phyloP scores from a whole-genome alignment of 2,888 invertebrate genomes.

The Drosophila acutilabella region DNA sequence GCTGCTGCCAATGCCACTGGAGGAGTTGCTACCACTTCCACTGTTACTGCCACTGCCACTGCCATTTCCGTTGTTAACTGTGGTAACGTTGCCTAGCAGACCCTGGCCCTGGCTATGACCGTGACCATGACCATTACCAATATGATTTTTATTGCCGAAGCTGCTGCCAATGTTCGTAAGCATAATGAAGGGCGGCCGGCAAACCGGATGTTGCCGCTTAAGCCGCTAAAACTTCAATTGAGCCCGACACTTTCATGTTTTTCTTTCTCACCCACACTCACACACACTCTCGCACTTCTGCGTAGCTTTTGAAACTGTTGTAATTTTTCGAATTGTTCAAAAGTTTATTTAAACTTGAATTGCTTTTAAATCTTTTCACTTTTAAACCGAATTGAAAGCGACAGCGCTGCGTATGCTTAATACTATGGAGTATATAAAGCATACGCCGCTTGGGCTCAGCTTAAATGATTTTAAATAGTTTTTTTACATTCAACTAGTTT shows the following conservation, averaged over 20 bases:
- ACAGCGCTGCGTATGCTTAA: conserved; percentile 27
- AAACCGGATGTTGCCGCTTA: conserved; percentile 34
- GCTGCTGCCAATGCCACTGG: conserved; percentile 39
- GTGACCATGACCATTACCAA: conserved; percentile 40
- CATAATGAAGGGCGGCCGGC: conserved; percentile 65
- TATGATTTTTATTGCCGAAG: conserved; percentile 33
- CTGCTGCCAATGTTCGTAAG: conserved; percentile 61
- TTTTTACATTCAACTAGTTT: neutral
- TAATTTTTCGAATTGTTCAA: neutral
- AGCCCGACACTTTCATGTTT: conserved; percentile 25
- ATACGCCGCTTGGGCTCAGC: conserved; percentile 4
- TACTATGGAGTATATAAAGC: conserved; percentile 6
- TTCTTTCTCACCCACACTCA: conserved; percentile 3
- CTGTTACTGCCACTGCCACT: conserved; percentile 16
- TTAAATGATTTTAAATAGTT: neutral
- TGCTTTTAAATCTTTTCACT: neutral
- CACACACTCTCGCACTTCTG: conserved; percentile 7
- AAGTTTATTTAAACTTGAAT: neutral
- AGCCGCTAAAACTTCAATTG: conserved; percentile 47
- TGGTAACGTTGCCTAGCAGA: conserved; percentile 27
- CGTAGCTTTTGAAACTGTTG: neutral
- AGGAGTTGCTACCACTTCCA: conserved; percentile 24
- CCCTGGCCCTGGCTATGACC: conserved; percentile 10
- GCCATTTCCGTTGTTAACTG: neutral
- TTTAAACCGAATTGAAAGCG: neutral